Evolutionary conservation across 1,140 invertebrate genomes (phyloP).

Genomic region (Panagrolaimus sp.): DNA sequence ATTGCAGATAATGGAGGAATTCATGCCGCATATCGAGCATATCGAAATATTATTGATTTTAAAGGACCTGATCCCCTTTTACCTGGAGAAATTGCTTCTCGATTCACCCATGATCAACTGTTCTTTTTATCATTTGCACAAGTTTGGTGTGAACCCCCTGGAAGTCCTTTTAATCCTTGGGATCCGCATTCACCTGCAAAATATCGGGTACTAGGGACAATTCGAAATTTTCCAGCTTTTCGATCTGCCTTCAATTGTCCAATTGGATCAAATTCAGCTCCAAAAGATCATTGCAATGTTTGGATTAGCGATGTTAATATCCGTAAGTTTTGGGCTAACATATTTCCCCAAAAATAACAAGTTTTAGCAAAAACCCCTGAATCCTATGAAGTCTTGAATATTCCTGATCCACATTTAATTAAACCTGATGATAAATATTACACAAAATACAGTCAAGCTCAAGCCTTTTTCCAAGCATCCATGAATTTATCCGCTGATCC

Average conservation of each 20-base stretch:
- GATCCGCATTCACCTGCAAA: slow-evolving; percentile 36
- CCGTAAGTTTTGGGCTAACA: too few relatives aligned
- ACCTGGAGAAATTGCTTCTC: neutral
- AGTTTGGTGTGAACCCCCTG: neutral
- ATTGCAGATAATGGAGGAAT: slow-evolving; percentile 61
- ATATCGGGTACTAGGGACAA: slow-evolving; percentile 37
- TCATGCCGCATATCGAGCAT: neutral
- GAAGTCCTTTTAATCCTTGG: neutral
- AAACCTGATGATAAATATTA: neutral
- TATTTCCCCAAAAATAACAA: too few relatives aligned
- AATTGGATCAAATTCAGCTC: slow-evolving; percentile 31
- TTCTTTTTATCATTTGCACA: slow-evolving; percentile 12
- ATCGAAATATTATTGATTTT: neutral
- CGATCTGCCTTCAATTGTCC: slow-evolving; percentile 43
- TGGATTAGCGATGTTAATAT: slow-evolving; percentile 35
- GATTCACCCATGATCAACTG: neutral
- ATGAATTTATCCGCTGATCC: neutral
- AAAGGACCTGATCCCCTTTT: neutral
- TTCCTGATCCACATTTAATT: neutral
- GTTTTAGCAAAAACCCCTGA: too few relatives aligned
- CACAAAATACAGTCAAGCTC: neutral
- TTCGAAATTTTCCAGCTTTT: slow-evolving; percentile 46
- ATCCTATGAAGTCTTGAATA: neutral
- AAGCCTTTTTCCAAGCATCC: neutral
- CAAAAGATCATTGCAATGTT: slow-evolving; percentile 42